These are phyloP conservation scores for Triplophysa tibetana DNA, from an alignment of 2,113 vertebrate genomes.

Conservation along the genomic window DNA sequence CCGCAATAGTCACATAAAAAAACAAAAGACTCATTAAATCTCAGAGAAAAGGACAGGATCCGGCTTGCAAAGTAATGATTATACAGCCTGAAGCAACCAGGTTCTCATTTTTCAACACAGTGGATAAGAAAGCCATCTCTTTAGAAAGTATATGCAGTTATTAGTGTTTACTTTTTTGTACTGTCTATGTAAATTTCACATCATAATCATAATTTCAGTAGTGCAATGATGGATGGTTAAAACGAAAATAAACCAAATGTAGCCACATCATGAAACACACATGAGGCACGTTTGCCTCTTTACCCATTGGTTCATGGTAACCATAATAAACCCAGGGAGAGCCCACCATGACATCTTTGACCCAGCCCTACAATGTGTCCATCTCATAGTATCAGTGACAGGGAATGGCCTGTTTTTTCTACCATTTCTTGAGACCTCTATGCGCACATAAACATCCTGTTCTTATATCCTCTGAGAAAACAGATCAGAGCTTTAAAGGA, in stretches of 20 bases:
- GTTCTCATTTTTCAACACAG: neutral
- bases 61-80: slow-evolving; percentile 14
- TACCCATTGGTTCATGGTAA: slow-evolving; percentile 5
- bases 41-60: slow-evolving; percentile 16
- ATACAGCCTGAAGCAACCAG: neutral
- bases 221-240: neutral
- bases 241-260: neutral
- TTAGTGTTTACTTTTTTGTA: neutral
- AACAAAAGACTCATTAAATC: slow-evolving; percentile 11
- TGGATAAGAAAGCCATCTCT: neutral
- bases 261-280: neutral
- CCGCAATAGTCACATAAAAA: slow-evolving; percentile 17
- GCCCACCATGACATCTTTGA: slow-evolving; percentile 14
- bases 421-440: slow-evolving; percentile 29
- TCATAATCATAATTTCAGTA: neutral
- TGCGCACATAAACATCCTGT: slow-evolving; percentile 48
- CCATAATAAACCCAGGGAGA: slow-evolving; percentile 10
- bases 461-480: slow-evolving; percentile 21
- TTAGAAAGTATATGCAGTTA: neutral
- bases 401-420: slow-evolving; percentile 23
- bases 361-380: slow-evolving; percentile 11
- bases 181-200: neutral
- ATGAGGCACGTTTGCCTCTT: neutral
- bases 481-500: slow-evolving; percentile 36
- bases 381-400: slow-evolving; percentile 26